Evolutionary conservation across 2,888 invertebrate species (phyloP).

Genomic region (Cryptosula pallasiana): DNA sequence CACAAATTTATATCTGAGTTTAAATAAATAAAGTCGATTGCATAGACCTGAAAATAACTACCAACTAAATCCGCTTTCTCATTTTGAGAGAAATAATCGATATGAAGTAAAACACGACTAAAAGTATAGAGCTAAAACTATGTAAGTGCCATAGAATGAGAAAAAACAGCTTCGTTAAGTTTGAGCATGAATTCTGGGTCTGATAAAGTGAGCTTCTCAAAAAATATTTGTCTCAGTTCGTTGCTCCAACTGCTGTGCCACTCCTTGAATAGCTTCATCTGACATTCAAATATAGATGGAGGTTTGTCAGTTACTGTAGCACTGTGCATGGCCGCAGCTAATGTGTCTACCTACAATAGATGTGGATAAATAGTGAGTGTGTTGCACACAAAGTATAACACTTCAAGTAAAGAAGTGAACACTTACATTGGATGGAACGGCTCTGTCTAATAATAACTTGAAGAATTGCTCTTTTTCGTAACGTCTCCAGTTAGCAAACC

Average conservation of each 20-base stretch:
- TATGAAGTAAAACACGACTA: too few relatives aligned
- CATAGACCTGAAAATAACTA: too few relatives aligned
- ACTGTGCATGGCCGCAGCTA: constrained; percentile 41
- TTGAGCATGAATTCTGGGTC: constrained; percentile 45
- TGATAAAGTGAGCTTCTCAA: constrained; percentile 40
- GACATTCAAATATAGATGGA: constrained; percentile 53
- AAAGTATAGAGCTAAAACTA: neutral
- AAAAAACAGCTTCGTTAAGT: constrained; percentile 38
- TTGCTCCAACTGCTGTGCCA: constrained; percentile 52
- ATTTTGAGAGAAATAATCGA: too few relatives aligned
- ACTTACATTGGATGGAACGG: constrained; percentile 32
- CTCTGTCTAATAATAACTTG: constrained; percentile 36
- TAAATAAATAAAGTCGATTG: too few relatives aligned
- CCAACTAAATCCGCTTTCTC: too few relatives aligned
- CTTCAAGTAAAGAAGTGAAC: too few relatives aligned
- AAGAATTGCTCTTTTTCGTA: constrained; percentile 42
- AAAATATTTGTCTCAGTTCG: constrained; percentile 41
- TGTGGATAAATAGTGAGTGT: too few relatives aligned
- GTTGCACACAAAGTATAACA: too few relatives aligned
- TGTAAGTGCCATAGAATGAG: neutral
- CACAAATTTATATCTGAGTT: too few relatives aligned
- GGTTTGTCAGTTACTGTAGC: constrained; percentile 44
- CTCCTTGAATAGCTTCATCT: constrained; percentile 51
- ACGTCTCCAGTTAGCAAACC: constrained; percentile 42
- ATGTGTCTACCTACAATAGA: constrained; percentile 34